These are phyloP conservation scores for Euwallacea similis DNA, from an alignment of 1,140 invertebrate species.

Conservation along the genomic window DNA sequence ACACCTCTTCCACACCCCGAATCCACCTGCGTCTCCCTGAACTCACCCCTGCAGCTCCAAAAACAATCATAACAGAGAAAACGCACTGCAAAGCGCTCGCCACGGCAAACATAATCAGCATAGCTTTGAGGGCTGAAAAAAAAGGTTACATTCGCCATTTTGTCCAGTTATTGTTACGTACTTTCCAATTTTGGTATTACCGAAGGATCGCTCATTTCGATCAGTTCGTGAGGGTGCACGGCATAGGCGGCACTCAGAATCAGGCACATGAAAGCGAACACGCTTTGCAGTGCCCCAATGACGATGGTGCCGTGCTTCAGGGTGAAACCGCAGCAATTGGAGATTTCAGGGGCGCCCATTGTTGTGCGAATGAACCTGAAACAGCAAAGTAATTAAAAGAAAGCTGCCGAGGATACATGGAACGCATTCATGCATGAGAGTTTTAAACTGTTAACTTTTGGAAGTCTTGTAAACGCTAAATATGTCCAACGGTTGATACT, in stretches of 20 bases:
- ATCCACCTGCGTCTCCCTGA: no score
- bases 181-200: slow-evolving; percentile 44
- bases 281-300: slow-evolving; percentile 48
- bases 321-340: slow-evolving; percentile 46
- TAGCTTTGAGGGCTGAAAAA: slow-evolving; percentile 44
- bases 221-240: slow-evolving; percentile 49
- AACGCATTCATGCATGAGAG: no score
- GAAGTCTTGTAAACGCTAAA: no score
- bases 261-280: slow-evolving; percentile 48
- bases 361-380: not conserved
- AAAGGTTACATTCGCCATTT: slow-evolving; percentile 11
- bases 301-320: slow-evolving; percentile 49
- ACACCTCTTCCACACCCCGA: not conserved
- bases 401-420: no score
- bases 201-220: slow-evolving; percentile 48
- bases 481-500: no score
- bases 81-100: slow-evolving; percentile 46
- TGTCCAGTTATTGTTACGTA: slow-evolving; percentile 31
- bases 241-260: slow-evolving; percentile 49
- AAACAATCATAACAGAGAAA: slow-evolving; percentile 49
- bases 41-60: slow-evolving; percentile 50
- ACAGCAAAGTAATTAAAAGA: no score
- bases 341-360: slow-evolving; percentile 35
- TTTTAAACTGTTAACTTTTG: no score
- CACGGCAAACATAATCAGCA: slow-evolving; percentile 47